A percentile compares a stretch with the other conserved stretches of the same genome.
Conservation (phyloP, 2,113 vertebrate genomes). For the Pachycephala philippinensis region DNA sequence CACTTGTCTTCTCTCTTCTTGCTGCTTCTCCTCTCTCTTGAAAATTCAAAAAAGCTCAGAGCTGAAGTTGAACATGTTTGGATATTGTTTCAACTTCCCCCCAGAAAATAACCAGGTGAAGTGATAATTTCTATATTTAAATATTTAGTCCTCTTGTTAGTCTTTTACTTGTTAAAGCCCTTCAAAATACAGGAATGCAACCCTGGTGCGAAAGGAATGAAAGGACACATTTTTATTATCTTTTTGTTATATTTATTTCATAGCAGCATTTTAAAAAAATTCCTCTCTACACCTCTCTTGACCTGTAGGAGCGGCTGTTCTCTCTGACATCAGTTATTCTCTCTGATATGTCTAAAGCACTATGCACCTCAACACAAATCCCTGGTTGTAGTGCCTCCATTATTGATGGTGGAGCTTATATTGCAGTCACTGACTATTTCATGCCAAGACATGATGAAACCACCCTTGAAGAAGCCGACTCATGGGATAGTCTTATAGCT, state of each 20-base stretch:
- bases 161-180: not conserved
- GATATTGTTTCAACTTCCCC: not conserved
- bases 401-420: not conserved
- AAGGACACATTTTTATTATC: not conserved
- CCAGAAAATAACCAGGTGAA: not conserved
- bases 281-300: not conserved
- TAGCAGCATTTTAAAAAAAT: accelerated
- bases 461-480: not conserved
- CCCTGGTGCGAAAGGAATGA: not conserved
- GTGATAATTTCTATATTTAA: not conserved
- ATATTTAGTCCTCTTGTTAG: not conserved
- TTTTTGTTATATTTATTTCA: not conserved
- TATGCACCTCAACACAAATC: not conserved
- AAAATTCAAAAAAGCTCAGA: not conserved
- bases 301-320: not conserved
- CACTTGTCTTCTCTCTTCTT: not conserved
- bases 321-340: conserved; percentile 10
- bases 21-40: not conserved
- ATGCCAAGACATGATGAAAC: not conserved
- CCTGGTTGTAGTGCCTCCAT: not conserved
- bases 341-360: not conserved
- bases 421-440: not conserved
- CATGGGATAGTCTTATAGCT: not conserved
- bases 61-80: not conserved
- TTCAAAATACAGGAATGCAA: not conserved